Evolutionary conservation across 1,140 invertebrate genomes (phyloP).

Genomic region (Mercenaria mercenaria): DNA sequence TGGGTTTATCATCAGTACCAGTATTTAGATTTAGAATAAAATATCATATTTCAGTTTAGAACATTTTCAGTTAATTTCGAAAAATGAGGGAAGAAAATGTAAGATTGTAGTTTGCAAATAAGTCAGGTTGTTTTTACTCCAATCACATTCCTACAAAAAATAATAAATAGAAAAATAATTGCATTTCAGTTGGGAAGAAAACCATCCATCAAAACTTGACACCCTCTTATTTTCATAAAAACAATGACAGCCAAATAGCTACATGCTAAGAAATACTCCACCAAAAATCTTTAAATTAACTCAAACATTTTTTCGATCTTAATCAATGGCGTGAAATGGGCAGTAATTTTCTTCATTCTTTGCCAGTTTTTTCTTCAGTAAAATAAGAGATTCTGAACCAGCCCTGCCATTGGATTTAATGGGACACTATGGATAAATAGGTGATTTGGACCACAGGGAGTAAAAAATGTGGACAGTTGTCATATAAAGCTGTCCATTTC

Average conservation of each 20-base stretch:
- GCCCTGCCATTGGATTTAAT: constrained; percentile 16
- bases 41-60: too few species aligned
- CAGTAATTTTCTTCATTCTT: constrained; percentile 23
- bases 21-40: too few species aligned
- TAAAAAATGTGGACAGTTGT: constrained; percentile 9
- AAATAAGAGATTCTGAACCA: constrained; percentile 6
- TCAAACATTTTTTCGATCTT: constrained; percentile 31
- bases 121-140: not conserved
- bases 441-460: constrained; percentile 49
- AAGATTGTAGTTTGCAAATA: too few species aligned
- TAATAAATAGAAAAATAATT: constrained; percentile 21
- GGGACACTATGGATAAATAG: constrained; percentile 46
- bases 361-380: not conserved
- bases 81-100: too few species aligned
- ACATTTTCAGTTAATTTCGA: too few species aligned
- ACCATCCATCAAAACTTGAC: constrained; percentile 9
- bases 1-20: too few species aligned
- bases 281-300: constrained; percentile 44
- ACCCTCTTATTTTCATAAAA: constrained; percentile 54
- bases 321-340: constrained; percentile 31
- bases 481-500: constrained; percentile 50
- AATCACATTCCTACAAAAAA: not conserved
- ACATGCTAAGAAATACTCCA: constrained; percentile 44
- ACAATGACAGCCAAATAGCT: constrained; percentile 30
- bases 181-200: not conserved